Base-by-base conservation (phyloP, 1,140 invertebrate species). In the Hydropsyche tenuis region DNA sequence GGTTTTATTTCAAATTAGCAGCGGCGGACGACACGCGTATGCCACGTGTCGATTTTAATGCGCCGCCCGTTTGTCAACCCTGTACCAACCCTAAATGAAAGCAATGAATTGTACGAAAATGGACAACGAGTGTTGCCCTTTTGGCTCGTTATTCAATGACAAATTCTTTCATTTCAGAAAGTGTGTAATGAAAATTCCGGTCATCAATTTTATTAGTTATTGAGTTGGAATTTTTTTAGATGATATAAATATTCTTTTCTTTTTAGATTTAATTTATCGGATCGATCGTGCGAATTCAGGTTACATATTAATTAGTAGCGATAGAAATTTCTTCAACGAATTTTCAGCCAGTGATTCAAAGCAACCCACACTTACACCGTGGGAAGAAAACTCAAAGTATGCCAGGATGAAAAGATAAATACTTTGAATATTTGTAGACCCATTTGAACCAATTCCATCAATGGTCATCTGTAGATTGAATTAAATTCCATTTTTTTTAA, bases 1-100 rank as follows among this genome's bases (percentile, higher is more conserved):
- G 71, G 62, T 73, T 73, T 73, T 73, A 73, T 73, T 73, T 73
- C 63, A 73, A 65, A 65, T 73, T 70, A 73, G 62, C 63, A 43
- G 62, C 71, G 18, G 63, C 25, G 23, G 71, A 23, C 42, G 71
- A 42, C 71, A 43, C 22, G 42, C 43, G 62, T 25, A 7, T 9
- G 71, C 2, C 71, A 60, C 71, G 71, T 73, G 71, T 6, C 42
- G 16, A 37, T 65, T 60, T 63, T 73, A 73, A 73, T 73, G 62
- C 60, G 25, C 27, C 9, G 18, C 37, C 53, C 69, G 30, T n/a
- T 11, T 2, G 22, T 46, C 46, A 60, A n/a, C 45, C 68, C 46
- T n/a, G 30, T n/a, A 27, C 12, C 62, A 22, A 37, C 56, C 56
- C 56, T 51, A 16, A 51, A 51, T 51, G 22, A 60, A 60, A 4